Percentiles rank a stretch among this genome's conserved stretches.
Evolutionary conservation across 2,888 invertebrate genomes (phyloP).

Genomic region (Stenichneumon culpator): DNA sequence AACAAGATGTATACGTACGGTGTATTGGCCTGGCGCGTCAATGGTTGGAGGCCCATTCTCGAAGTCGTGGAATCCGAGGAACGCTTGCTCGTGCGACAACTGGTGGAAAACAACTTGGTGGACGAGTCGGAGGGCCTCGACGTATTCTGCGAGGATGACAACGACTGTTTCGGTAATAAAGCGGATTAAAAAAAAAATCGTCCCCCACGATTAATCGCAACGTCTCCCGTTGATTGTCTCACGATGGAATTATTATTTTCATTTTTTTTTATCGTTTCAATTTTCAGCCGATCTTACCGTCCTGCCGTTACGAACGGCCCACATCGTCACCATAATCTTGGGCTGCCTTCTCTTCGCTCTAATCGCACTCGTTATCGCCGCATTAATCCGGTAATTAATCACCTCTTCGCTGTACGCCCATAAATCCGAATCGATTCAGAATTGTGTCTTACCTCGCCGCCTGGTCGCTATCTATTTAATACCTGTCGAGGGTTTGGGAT

Average conservation of each 20-base stretch:
- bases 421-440: neutral
- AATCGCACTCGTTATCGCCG: slow-evolving; percentile 79
- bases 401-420: neutral
- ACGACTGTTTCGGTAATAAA: slow-evolving; percentile 81
- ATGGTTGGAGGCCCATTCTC: slow-evolving; percentile 86
- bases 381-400: slow-evolving; percentile 81
- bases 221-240: too few species aligned
- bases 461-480: too few species aligned
- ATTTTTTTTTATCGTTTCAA: neutral
- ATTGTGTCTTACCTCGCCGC: too few species aligned
- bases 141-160: slow-evolving; percentile 76
- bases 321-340: slow-evolving; percentile 83
- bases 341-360: slow-evolving; percentile 82
- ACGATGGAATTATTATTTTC: neutral
- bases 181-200: neutral
- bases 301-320: slow-evolving; percentile 81
- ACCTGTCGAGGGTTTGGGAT: too few species aligned
- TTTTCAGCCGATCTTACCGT: slow-evolving; percentile 71
- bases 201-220: neutral
- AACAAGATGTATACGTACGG: slow-evolving; percentile 83
- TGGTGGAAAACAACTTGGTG: slow-evolving; percentile 74
- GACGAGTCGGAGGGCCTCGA: slow-evolving; percentile 75
- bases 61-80: slow-evolving; percentile 84
- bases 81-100: slow-evolving; percentile 72
- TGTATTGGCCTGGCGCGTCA: slow-evolving; percentile 77